phyloP scores from a whole-genome alignment of 64 coral and sea anemone species.

The Stylophora pistillata region DNA sequence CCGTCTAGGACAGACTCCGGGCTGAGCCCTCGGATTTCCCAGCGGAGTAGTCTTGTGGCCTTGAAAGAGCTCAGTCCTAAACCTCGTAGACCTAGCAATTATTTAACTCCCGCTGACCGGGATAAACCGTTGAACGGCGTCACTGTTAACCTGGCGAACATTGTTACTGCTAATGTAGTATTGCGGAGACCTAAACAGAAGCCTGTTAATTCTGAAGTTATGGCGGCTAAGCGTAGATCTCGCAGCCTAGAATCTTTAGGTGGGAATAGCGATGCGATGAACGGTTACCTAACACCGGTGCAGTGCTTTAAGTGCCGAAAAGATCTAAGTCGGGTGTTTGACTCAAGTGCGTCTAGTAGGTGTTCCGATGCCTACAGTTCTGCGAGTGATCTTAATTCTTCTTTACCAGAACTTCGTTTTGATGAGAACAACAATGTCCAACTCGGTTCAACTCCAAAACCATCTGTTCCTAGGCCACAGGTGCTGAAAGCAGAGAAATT shows the following conservation, averaged over 20 bases:
- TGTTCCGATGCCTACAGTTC: conserved; percentile 92
- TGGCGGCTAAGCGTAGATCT: conserved; percentile 70
- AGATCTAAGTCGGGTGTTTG: conserved; percentile 70
- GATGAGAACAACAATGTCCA: conserved; percentile 70
- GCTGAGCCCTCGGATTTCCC: conserved; percentile 17
- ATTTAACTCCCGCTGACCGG: conserved; percentile 25
- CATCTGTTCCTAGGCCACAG: background rate
- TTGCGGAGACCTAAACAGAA: conserved; percentile 66
- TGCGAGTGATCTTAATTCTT: conserved; percentile 80
- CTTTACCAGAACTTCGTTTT: conserved; percentile 63
- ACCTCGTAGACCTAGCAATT: conserved; percentile 43
- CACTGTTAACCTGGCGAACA: conserved; percentile 8
- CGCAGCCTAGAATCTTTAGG: conserved; percentile 85
- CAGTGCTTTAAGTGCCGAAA: conserved; percentile 94
- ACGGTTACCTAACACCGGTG: conserved; percentile 69
- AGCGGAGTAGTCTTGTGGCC: conserved; percentile 2
- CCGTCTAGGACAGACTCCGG: conserved; percentile 81
- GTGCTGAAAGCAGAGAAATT: conserved; percentile 29
- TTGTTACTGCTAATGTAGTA: conserved; percentile 57
- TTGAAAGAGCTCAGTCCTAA: conserved; percentile 40
- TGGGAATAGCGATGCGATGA: conserved; percentile 52
- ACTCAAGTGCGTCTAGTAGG: conserved; percentile 67
- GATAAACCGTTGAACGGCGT: conserved; percentile 35
- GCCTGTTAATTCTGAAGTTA: conserved; percentile 47
- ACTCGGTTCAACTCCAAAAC: background rate